A percentile compares a stretch with the other conserved stretches of the same genome.
Evolutionary conservation across 2,113 vertebrate genomes (phyloP).

Genomic region (Rafetus swinhoei): DNA sequence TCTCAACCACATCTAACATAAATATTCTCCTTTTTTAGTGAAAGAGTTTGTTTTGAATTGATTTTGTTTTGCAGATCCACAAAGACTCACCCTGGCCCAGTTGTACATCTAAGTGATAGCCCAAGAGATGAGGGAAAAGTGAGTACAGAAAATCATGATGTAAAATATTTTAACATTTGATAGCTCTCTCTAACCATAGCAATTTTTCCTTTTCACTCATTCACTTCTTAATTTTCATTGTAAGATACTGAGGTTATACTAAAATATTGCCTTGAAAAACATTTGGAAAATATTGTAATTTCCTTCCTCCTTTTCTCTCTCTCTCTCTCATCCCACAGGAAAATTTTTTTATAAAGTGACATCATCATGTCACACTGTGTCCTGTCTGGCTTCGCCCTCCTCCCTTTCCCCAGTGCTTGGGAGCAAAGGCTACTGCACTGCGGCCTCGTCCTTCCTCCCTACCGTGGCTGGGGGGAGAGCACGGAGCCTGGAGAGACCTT

Average conservation of each 20-base stretch:
- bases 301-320: background rate
- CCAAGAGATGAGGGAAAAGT: slow-evolving; percentile 99
- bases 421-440: too few relatives aligned
- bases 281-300: background rate
- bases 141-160: slow-evolving; percentile 70
- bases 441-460: too few relatives aligned
- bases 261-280: background rate
- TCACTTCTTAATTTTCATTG: background rate
- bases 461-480: too few relatives aligned
- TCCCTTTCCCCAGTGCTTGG: too few relatives aligned
- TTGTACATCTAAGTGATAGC: slow-evolving; percentile 98
- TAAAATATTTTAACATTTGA: background rate
- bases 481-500: too few relatives aligned
- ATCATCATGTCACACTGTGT: too few relatives aligned
- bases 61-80: slow-evolving; percentile 87
- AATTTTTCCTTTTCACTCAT: background rate
- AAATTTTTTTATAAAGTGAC: too few relatives aligned
- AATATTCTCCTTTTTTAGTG: background rate
- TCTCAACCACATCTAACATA: background rate
- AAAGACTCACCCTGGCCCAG: slow-evolving; percentile 97
- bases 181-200: background rate
- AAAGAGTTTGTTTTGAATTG: slow-evolving; percentile 45
- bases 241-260: background rate
- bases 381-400: too few relatives aligned
- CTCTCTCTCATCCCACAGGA: too few relatives aligned